Percentiles rank a stretch among this genome's conserved stretches.
Evolutionary conservation across 2,797 vertebrate genomes (phyloP).

Genomic region (Periophthalmus magnuspinnatus): DNA sequence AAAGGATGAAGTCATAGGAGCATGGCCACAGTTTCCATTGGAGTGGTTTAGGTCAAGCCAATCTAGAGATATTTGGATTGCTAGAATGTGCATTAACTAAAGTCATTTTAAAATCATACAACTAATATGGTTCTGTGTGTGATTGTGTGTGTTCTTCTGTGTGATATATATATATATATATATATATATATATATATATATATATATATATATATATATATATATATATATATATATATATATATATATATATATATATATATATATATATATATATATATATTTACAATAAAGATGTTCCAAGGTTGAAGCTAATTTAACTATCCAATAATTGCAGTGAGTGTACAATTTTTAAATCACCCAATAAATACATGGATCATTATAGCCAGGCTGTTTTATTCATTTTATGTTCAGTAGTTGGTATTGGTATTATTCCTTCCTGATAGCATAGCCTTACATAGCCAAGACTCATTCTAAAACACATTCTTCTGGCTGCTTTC

Average conservation of each 20-base stretch:
- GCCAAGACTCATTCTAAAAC: background rate
- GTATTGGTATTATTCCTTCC: background rate
- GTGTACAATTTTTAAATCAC: background rate
- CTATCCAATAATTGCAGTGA: background rate
- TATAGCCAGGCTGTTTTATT: background rate
- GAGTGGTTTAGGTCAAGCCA: conserved; percentile 1
- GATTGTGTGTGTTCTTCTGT: background rate
- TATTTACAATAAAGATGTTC: background rate
- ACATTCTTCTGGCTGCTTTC: background rate
- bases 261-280: no score
- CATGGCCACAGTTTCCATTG: background rate
- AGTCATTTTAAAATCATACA: background rate
- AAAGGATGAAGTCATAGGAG: conserved; percentile 4
- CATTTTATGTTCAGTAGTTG: background rate
- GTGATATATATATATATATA: no score
- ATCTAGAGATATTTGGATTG: background rate
- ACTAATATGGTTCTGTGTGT: background rate
- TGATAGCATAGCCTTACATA: background rate
- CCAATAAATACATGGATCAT: background rate
- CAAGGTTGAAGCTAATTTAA: background rate
- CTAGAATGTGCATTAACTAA: background rate
- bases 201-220: no score
- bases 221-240: no score
- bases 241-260: no score
- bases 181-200: no score